Percentiles rank a stretch among this genome's conserved stretches.
These are phyloP conservation scores for Lasioglossum albipes DNA, from an alignment of 1,140 invertebrate species.

Conservation along the genomic window DNA sequence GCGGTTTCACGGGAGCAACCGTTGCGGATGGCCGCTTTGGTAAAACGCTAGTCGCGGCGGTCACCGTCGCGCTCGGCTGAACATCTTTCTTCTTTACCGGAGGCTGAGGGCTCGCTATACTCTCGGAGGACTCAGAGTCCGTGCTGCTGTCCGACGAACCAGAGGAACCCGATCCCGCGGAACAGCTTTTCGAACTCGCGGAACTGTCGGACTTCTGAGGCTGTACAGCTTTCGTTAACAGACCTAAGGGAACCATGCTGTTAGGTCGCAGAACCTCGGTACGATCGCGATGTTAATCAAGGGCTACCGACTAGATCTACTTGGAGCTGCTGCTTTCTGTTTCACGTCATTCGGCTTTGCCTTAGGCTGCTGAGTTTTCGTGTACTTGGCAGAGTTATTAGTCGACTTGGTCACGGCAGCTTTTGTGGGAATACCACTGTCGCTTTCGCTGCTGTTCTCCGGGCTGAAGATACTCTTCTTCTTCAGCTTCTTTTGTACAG, in stretches of 20 bases:
- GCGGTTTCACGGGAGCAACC: slow-evolving; percentile 75
- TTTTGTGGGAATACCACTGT: slow-evolving; percentile 75
- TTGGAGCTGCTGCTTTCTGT: slow-evolving; percentile 60
- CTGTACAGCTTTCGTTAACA: slow-evolving; percentile 61
- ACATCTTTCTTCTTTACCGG: slow-evolving; percentile 75
- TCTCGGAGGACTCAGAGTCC: slow-evolving; percentile 79
- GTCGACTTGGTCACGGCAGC: slow-evolving; percentile 63
- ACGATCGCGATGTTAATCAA: background rate
- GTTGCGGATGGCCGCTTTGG: slow-evolving; percentile 78
- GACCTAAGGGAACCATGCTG: slow-evolving; percentile 9
- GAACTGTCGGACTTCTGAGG: slow-evolving; percentile 76
- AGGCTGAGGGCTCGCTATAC: slow-evolving; percentile 70
- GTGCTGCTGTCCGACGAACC: slow-evolving; percentile 77
- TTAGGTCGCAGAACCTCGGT: background rate
- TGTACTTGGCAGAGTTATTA: slow-evolving; percentile 63
- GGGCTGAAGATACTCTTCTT: slow-evolving; percentile 92
- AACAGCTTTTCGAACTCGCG: slow-evolving; percentile 76
- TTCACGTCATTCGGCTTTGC: slow-evolving; percentile 71
- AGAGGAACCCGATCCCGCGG: slow-evolving; percentile 75
- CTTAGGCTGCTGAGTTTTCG: slow-evolving; percentile 71
- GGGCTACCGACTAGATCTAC: slow-evolving; percentile 69
- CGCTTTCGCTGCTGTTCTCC: slow-evolving; percentile 89
- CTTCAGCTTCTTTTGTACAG: slow-evolving; percentile 82
- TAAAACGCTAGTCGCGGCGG: slow-evolving; percentile 65
- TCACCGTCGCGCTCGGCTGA: slow-evolving; percentile 62